A percentile compares a stretch with the other conserved stretches of the same genome.
These are phyloP conservation scores for Timema podura DNA, from an alignment of 2,888 invertebrate genomes.

Conservation along the genomic window DNA sequence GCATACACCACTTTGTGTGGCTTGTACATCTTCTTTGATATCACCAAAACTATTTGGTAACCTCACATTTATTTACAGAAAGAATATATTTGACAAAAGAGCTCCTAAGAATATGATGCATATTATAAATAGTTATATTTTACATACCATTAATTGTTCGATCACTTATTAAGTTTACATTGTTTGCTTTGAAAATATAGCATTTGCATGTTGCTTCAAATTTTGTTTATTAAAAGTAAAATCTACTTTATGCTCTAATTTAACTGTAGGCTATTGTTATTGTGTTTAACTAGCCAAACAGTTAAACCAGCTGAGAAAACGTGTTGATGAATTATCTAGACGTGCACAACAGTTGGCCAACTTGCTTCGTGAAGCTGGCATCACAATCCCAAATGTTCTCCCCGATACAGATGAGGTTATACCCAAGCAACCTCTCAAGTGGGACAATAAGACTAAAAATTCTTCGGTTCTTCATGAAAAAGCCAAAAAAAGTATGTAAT, in stretches of 20 bases:
- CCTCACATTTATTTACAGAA: too few relatives aligned
- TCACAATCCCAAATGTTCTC: constrained; percentile 41
- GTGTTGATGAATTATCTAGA: constrained; percentile 42
- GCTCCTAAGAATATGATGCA: too few relatives aligned
- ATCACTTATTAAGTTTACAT: constrained; percentile 1
- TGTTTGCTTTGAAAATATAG: not conserved
- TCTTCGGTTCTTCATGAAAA: constrained; percentile 39
- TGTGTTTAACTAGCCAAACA: constrained; percentile 39
- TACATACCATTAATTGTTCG: not conserved
- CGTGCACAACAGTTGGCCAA: constrained; percentile 44
- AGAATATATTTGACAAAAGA: too few relatives aligned
- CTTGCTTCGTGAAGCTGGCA: constrained; percentile 45
- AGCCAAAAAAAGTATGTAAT: constrained; percentile 28
- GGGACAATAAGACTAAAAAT: constrained; percentile 36
- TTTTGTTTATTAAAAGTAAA: not conserved
- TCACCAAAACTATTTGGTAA: too few relatives aligned
- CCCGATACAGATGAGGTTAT: not conserved
- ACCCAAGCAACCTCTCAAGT: constrained; percentile 21
- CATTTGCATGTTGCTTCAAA: not conserved
- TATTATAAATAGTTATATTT: too few relatives aligned
- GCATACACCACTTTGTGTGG: too few relatives aligned
- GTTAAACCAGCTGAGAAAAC: constrained; percentile 42
- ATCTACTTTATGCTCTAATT: not conserved
- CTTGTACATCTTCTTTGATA: too few relatives aligned
- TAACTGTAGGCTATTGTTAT: not conserved